Base-by-base conservation (phyloP, 2,797 vertebrate species). In the Catamblyrhynchus diadema region DNA sequence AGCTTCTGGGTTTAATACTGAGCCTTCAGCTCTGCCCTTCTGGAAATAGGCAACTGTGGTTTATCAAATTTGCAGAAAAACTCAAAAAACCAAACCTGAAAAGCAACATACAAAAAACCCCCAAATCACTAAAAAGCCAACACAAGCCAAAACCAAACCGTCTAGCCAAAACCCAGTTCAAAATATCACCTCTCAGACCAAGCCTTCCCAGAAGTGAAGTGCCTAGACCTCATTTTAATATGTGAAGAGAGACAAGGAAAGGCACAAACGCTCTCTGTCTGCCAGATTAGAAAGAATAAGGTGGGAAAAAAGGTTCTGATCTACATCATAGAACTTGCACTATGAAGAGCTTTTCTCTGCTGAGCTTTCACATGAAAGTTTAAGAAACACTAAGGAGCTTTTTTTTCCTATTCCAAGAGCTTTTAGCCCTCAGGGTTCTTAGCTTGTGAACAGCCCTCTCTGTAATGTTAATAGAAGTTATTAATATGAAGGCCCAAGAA, bases 21-120 rank as follows among this genome's bases (percentile, higher is more conserved):
- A 14, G 11, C 8, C 21, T 69, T 47, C 50, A 37, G 18, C 32
- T 28, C 37, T 28, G 14, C 12, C 9, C 27, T 64, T 22, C 45
- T 15, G 50, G 10, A 51, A 60, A 10, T 33, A 62, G 0, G 1
- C 21, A 77, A 32, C 10, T 5, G 0, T 8, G 4, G 11, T 42
- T 93, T 77, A 80, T 11, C 2, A 1, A 14, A 30, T 14, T 65
- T 65, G 19, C 5, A 32, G 37, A 69, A 61, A 39, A 64, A 44
- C 2, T 10, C 25, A 4, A 24, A 65, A 48, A 45, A 10, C 5
- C 10, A 61, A 56, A 56, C 20, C 30, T 12, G 3, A 41, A 65
- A 41, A 48, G 27, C 21, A 48, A 65, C 8, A 30, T 39, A 21
- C 7, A n/a, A 44, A 24, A 27, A 9, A 0, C 0, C 0, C 8